A percentile compares a stretch with the other conserved stretches of the same genome.
These are phyloP conservation scores for Akabosia matsudoensis DNA, from an alignment of 1,140 invertebrate genomes.

Conservation along the genomic window DNA sequence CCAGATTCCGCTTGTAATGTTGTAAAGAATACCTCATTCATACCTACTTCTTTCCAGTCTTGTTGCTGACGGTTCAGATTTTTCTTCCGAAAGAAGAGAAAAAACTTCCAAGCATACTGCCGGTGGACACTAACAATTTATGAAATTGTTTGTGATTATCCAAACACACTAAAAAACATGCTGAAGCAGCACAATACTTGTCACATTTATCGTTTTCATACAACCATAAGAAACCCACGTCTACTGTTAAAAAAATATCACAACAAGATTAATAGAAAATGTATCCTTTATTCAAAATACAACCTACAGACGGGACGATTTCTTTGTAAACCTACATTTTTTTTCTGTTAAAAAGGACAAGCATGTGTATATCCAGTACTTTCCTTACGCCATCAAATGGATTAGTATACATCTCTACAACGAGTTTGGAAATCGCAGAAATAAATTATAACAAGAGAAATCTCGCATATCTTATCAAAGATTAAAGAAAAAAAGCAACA, in stretches of 20 bases:
- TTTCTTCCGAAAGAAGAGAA: background rate
- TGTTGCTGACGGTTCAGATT: constrained; percentile 4
- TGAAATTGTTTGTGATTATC: too few species aligned
- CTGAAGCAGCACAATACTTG: too few species aligned
- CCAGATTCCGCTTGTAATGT: background rate
- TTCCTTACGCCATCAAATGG: background rate
- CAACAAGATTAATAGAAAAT: too few species aligned
- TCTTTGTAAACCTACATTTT: too few species aligned
- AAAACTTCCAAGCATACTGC: background rate
- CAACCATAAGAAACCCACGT: too few species aligned
- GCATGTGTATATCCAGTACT: background rate
- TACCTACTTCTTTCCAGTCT: background rate
- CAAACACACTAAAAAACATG: too few species aligned
- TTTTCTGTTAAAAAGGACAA: too few species aligned
- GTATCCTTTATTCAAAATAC: too few species aligned
- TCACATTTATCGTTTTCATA: too few species aligned
- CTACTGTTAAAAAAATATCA: too few species aligned
- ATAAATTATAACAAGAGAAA: constrained; percentile 15
- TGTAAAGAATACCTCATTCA: background rate
- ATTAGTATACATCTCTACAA: constrained; percentile 8
- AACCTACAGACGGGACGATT: too few species aligned
- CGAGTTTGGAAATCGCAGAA: background rate
- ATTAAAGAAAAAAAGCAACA: background rate
- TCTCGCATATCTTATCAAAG: background rate
- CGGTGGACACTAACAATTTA: too few species aligned